Evolutionary conservation across 2,888 invertebrate genomes (phyloP).

Genomic region (Scaeva pyrastri): DNA sequence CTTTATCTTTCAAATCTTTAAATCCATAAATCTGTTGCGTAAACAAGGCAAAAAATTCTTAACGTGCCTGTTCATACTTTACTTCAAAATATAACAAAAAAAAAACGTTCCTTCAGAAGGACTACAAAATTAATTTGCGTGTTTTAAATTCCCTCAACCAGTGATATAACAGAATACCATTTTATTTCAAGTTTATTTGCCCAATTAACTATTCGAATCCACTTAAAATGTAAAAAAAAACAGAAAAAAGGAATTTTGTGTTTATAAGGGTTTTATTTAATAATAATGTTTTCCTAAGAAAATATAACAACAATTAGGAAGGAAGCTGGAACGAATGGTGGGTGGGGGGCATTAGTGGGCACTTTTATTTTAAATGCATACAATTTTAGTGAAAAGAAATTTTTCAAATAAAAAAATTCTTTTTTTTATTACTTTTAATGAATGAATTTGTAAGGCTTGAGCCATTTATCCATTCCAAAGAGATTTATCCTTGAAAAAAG

Average conservation of each 20-base stretch:
- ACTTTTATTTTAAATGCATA: background rate
- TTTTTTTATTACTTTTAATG: background rate
- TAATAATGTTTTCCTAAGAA: background rate
- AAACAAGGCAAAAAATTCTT: no score
- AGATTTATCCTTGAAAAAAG: constrained; percentile 2
- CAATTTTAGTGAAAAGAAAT: constrained; percentile 1
- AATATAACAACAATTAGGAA: constrained; percentile 6
- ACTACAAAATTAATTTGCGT: background rate
- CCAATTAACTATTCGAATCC: constrained; percentile 6
- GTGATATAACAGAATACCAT: background rate
- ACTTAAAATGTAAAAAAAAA: background rate
- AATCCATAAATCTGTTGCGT: no score
- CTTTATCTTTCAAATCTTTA: no score
- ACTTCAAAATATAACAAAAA: background rate
- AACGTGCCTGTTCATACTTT: background rate
- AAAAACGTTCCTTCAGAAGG: background rate
- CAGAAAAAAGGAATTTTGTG: background rate
- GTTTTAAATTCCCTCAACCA: background rate
- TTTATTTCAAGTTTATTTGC: background rate
- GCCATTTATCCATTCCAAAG: constrained; percentile 4
- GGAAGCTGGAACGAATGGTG: no score
- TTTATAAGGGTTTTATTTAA: background rate
- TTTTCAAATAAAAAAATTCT: background rate
- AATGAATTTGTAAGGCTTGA: constrained; percentile 8
- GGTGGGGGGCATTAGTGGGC: no score